Evolutionary conservation across 2,888 invertebrate genomes (phyloP).

Genomic region (Polydrusus pterygomalis): DNA sequence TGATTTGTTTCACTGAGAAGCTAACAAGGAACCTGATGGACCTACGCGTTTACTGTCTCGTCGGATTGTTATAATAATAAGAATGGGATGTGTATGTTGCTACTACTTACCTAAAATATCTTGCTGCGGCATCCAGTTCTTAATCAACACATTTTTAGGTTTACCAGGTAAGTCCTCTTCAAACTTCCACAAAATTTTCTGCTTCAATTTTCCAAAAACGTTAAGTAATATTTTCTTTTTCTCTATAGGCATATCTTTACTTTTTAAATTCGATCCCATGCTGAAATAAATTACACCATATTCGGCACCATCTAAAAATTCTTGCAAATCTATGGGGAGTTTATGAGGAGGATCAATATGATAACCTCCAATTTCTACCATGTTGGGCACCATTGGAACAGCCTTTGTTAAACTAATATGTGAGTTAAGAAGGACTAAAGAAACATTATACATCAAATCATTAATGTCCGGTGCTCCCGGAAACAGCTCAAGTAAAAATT

Average conservation of each 20-base stretch:
- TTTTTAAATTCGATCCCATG: slow-evolving; percentile 77
- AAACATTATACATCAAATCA: slow-evolving; percentile 62
- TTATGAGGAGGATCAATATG: slow-evolving; percentile 68
- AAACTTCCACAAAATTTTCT: slow-evolving; percentile 82
- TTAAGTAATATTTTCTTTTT: slow-evolving; percentile 74
- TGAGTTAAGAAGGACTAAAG: slow-evolving; percentile 65
- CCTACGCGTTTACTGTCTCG: no score
- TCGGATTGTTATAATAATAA: no score
- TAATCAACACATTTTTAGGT: slow-evolving; percentile 75
- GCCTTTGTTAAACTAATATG: slow-evolving; percentile 74
- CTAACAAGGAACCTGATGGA: no score
- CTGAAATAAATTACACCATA: slow-evolving; percentile 74
- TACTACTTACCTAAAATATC: slow-evolving; percentile 65
- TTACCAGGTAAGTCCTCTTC: slow-evolving; percentile 75
- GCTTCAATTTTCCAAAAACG: slow-evolving; percentile 76
- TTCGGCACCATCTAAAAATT: slow-evolving; percentile 59
- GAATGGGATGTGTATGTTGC: no score
- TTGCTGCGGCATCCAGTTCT: slow-evolving; percentile 81
- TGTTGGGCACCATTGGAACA: slow-evolving; percentile 74
- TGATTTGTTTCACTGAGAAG: no score
- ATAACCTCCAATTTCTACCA: slow-evolving; percentile 76
- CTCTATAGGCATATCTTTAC: slow-evolving; percentile 73
- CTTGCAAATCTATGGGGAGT: slow-evolving; percentile 60
- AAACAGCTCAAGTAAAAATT: slow-evolving; percentile 59
- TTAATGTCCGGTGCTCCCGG: slow-evolving; percentile 58